Percentiles rank a stretch among this genome's conserved stretches.
Evolutionary conservation across 2,888 invertebrate species (phyloP).

Genomic region (Tinea trinotella): DNA sequence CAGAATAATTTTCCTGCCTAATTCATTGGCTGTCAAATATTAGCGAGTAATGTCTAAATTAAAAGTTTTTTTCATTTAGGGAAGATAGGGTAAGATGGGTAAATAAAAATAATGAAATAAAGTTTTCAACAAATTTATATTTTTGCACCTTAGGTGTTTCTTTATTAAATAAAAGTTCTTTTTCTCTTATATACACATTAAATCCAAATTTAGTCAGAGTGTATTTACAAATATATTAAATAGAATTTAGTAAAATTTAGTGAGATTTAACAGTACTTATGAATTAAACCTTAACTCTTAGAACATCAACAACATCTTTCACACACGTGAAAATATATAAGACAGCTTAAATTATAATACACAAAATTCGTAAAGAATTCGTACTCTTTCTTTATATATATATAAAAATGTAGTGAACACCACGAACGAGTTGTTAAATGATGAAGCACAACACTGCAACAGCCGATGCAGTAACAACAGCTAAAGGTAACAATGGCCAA

Average conservation of each 20-base stretch:
- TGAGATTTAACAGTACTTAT: conserved; percentile 70
- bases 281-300: conserved; percentile 55
- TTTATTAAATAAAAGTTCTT: conserved; percentile 64
- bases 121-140: conserved; percentile 71
- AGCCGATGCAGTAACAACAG: background rate
- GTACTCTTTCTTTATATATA: conserved; percentile 35
- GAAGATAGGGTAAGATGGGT: background rate
- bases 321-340: conserved; percentile 56
- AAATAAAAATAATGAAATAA: conserved; percentile 21
- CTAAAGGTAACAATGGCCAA: conserved; percentile 29
- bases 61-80: too few relatives aligned
- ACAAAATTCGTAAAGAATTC: conserved; percentile 53
- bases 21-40: too few relatives aligned
- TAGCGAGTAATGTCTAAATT: too few relatives aligned
- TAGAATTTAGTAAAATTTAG: conserved; percentile 73
- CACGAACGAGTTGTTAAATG: conserved; percentile 28
- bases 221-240: conserved; percentile 74
- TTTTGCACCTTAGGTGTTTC: conserved; percentile 66
- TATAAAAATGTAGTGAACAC: conserved; percentile 44
- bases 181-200: conserved; percentile 71
- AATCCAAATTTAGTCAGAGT: conserved; percentile 69
- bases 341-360: conserved; percentile 49
- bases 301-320: conserved; percentile 70
- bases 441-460: conserved; percentile 5
- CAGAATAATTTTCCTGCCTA: too few relatives aligned